Evolutionary conservation across 2,113 vertebrate genomes (phyloP), one percentile per base, ranked within the genome.

Genomic region (Mirza zaza): DNA sequence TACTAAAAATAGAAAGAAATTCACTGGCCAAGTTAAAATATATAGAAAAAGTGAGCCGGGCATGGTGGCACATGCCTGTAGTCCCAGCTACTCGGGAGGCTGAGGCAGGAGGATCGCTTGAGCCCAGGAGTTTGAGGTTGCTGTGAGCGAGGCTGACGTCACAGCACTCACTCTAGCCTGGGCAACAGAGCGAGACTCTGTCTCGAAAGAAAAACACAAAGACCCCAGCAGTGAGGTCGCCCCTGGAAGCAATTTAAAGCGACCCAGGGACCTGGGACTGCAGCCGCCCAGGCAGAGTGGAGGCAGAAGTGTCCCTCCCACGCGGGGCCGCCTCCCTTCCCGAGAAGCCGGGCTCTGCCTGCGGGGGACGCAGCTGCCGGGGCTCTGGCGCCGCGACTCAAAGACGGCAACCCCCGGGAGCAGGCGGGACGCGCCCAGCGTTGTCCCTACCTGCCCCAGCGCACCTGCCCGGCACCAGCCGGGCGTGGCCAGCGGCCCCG

Each of bases 301-400:
- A n/a, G n/a, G 88, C 97, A 95, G 96, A 95, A 94, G 96, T 39
- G 42, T 20, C 61, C n/a, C 89, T 92, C 88, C 88, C 88, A 94
- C 52, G 7, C 20, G 1, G 65, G 52, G 91, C 81, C 29, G 0
- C 80, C 95, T 90, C 85, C 93, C 88, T 97, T 92, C 81, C 88
- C 65, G 93, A 76, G 80, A 42, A 23, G 4, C 8, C 68, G n/a
- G 55, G 63, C 20, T 21, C 32, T 1, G n/a, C 4, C 67, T 8
- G 39, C 32, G 61, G 85, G 84, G 4, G n/a, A 92, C 21, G 39
- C 79, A n/a, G 55, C 75, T n/a, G n/a, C n/a, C n/a, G n/a, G n/a
- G n/a, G n/a, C n/a, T n/a, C n/a, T n/a, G n/a, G n/a, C n/a, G n/a
- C n/a, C n/a, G n/a, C n/a, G n/a, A n/a, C 48, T 48, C 48, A 48